phyloP scores from a whole-genome alignment of 1,140 invertebrate species.

The Drosophila orosa region DNA sequence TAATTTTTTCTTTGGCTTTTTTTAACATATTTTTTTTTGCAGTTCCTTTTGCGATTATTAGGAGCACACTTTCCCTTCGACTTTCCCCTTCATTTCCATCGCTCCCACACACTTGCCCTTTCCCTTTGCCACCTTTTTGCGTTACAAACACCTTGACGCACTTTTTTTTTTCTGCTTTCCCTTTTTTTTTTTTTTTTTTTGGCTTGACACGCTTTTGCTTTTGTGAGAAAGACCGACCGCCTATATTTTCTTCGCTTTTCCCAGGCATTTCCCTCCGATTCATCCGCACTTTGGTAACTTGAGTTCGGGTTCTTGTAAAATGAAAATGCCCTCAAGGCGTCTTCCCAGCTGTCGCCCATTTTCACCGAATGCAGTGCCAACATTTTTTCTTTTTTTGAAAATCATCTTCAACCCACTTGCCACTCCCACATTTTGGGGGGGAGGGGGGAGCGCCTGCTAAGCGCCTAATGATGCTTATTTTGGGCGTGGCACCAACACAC shows the following conservation, averaged over 20 bases:
- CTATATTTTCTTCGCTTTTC: constrained; percentile 24
- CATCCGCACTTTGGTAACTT: constrained; percentile 40
- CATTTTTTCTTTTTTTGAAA: constrained; percentile 35
- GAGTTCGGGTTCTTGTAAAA: constrained; percentile 41
- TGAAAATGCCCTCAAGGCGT: constrained; percentile 51
- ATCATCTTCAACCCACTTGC: constrained; percentile 61
- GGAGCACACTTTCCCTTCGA: constrained; percentile 21
- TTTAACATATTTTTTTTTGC: not conserved
- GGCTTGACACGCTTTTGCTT: constrained; percentile 73
- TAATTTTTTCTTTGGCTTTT: not conserved
- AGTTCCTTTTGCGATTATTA: constrained; percentile 2
- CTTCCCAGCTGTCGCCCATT: constrained; percentile 53
- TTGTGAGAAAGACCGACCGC: constrained; percentile 45
- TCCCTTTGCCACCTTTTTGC: constrained; percentile 43
- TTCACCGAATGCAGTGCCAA: constrained; percentile 41
- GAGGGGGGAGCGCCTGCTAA: constrained; percentile 55
- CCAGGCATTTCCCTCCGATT: not conserved
- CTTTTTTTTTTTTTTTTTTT: constrained; percentile 49
- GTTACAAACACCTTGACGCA: constrained; percentile 70
- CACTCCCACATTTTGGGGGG: constrained; percentile 15
- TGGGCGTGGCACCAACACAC: constrained; percentile 29
- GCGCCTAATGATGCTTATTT: constrained; percentile 78
- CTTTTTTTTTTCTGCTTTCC: constrained; percentile 17
- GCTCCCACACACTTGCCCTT: constrained; percentile 8
- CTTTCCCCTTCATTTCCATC: constrained; percentile 3